Evolutionary conservation across 2,797 vertebrate species (phyloP), one percentile per base, ranked within the genome.

Genomic region (Scleropages formosus): DNA sequence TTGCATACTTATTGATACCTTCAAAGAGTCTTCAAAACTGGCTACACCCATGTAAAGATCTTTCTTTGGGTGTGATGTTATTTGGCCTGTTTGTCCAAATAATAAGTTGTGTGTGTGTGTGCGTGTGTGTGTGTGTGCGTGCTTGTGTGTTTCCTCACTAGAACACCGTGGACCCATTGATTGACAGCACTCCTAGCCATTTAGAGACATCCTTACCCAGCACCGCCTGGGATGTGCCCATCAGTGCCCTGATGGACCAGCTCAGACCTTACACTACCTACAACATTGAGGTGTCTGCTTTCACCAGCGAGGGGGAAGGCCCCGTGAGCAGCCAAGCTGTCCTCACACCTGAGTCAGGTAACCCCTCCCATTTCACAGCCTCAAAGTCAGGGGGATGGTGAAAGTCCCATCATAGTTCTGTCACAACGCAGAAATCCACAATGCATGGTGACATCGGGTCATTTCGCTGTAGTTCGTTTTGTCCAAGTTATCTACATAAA

Each of bases 231-330:
- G 94, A 86, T 49, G 91, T 96, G 63, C 95, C 96, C 3, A 96
- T 98, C 82, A 96, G 93, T 53, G 94, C 96, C 53, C 89, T 92
- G 66, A 89, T 98, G 75, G 93, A 93, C 70, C 90, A 93, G 75
- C 91, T 99, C 76, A 93, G 90, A 73, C 93, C 97, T 58, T 96
- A 95, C 51, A 97, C 95, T 0, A 93, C 96, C 0, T 99, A 98
- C 70, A 91, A 98, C 7, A 98, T 98, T 77, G 96, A 98, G 87
- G 97, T 98, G 77, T 99, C 96, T 18, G 96, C 96, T 74, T 94
- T 95, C 79, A 98, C 95, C 72, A 95, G 90, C 0, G 96, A 97
- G 65, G 91, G 91, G 64, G 94, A 96, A 81, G 97, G 97, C 63
- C 97, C 97, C 84, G 90, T 96, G 63, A 94, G 95, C 73, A 97